phyloP scores from a whole-genome alignment of 1,140 invertebrate genomes.

The Drosophila virilis region DNA sequence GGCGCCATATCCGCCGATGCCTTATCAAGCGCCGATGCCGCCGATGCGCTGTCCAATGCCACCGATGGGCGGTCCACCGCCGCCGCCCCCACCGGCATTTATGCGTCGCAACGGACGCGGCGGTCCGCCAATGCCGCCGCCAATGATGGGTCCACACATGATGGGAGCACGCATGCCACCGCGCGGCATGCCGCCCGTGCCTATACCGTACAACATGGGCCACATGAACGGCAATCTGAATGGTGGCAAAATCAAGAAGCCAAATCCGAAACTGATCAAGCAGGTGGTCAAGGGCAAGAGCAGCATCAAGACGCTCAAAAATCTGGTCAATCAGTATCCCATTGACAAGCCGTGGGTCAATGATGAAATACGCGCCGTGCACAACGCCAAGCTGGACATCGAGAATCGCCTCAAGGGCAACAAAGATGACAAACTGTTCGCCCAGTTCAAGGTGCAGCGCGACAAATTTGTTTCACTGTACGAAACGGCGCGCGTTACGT shows the following conservation, averaged over 20 bases:
- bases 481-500: conserved; percentile 68
- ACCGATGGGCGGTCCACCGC: conserved; percentile 53
- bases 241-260: conserved; percentile 71
- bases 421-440: conserved; percentile 82
- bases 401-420: conserved; percentile 82
- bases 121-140: conserved; percentile 49
- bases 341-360: conserved; percentile 83
- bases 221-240: conserved; percentile 50
- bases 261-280: conserved; percentile 71
- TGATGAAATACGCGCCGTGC: conserved; percentile 71
- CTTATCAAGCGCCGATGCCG: conserved; percentile 51
- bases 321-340: conserved; percentile 82
- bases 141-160: conserved; percentile 63
- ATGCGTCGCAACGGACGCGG: conserved; percentile 62
- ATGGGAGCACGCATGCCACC: conserved; percentile 65
- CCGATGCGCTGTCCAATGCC: conserved; percentile 51
- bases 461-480: conserved; percentile 82
- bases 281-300: conserved; percentile 74
- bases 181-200: conserved; percentile 43
- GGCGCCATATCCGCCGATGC: conserved; percentile 59
- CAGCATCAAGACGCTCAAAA: conserved; percentile 79
- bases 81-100: conserved; percentile 55
- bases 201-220: conserved; percentile 44
- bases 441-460: conserved; percentile 80
- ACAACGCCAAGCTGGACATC: conserved; percentile 77